Conservation (phyloP, 2,888 invertebrate genomes). For the Zhuqinia jingwanae region DNA sequence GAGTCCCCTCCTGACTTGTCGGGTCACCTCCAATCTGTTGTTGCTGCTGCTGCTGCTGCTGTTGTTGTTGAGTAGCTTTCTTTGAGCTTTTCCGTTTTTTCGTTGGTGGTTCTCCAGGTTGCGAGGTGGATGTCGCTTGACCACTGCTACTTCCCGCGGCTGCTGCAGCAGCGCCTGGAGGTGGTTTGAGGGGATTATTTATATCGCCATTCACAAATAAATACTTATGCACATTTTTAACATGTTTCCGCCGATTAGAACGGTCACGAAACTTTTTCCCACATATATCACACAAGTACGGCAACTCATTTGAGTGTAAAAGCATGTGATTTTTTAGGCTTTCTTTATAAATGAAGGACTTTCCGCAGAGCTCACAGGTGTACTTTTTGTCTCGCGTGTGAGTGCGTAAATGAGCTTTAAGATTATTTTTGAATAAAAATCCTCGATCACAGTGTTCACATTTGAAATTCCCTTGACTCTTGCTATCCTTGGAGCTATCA, state of each 20-base stretch:
- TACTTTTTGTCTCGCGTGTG: constrained; percentile 79
- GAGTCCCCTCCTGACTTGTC: constrained; percentile 18
- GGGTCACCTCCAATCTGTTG: neutral
- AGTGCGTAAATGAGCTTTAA: constrained; percentile 79
- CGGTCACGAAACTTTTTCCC: constrained; percentile 79
- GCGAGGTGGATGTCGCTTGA: constrained; percentile 52
- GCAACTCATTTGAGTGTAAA: constrained; percentile 77
- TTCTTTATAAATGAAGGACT: constrained; percentile 79
- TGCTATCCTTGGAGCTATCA: constrained; percentile 72
- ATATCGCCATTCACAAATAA: constrained; percentile 77
- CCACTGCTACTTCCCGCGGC: constrained; percentile 29
- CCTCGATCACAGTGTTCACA: constrained; percentile 78
- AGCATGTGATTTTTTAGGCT: constrained; percentile 79
- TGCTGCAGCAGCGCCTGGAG: constrained; percentile 26
- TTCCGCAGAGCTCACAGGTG: constrained; percentile 78
- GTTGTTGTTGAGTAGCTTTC: constrained; percentile 28
- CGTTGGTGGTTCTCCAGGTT: constrained; percentile 69
- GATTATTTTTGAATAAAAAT: constrained; percentile 77
- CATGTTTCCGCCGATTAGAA: constrained; percentile 78
- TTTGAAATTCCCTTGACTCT: constrained; percentile 78
- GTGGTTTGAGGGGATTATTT: constrained; percentile 67
- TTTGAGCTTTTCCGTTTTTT: constrained; percentile 66
- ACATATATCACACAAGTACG: constrained; percentile 78
- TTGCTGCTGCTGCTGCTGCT: too few relatives aligned
- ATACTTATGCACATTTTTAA: constrained; percentile 79